Evolutionary conservation across 2,113 vertebrate species (phyloP).

Genomic region (Seriola rivoliana): DNA sequence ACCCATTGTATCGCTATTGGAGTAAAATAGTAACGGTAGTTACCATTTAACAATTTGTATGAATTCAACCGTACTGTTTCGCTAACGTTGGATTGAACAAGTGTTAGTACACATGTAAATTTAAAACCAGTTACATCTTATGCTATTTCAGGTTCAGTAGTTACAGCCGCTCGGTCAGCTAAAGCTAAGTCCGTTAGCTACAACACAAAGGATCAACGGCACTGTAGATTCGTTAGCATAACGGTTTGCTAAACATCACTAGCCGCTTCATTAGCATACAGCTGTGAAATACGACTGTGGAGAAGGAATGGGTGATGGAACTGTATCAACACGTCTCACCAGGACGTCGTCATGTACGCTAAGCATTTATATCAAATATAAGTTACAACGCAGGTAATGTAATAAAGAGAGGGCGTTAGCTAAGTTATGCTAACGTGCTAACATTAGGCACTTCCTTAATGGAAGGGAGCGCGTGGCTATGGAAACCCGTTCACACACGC

Average conservation of each 20-base stretch:
- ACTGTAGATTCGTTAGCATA: slow-evolving; percentile 30
- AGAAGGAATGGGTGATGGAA: accelerated
- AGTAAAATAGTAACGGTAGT: too few relatives aligned
- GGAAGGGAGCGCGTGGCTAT: slow-evolving; percentile 66
- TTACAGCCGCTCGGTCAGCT: neutral
- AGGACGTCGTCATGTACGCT: accelerated
- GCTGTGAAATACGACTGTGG: neutral
- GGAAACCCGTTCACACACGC: slow-evolving; percentile 53
- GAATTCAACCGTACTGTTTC: neutral
- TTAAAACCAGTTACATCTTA: neutral
- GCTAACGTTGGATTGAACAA: too few relatives aligned
- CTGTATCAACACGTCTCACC: too few relatives aligned
- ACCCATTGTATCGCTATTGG: too few relatives aligned
- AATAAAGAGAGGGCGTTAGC: slow-evolving; percentile 10
- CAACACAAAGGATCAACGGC: slow-evolving; percentile 54
- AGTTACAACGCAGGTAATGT: too few relatives aligned
- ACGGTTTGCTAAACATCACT: slow-evolving; percentile 22
- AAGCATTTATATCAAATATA: accelerated
- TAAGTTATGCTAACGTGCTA: slow-evolving; percentile 54
- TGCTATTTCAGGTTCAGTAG: neutral
- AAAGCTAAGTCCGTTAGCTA: slow-evolving; percentile 18
- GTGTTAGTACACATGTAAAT: neutral
- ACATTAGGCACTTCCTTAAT: slow-evolving; percentile 25
- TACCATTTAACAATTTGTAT: neutral
- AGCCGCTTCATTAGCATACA: neutral